Base-by-base conservation (phyloP, 1,140 invertebrate genomes). In the Anastrepha ludens region DNA sequence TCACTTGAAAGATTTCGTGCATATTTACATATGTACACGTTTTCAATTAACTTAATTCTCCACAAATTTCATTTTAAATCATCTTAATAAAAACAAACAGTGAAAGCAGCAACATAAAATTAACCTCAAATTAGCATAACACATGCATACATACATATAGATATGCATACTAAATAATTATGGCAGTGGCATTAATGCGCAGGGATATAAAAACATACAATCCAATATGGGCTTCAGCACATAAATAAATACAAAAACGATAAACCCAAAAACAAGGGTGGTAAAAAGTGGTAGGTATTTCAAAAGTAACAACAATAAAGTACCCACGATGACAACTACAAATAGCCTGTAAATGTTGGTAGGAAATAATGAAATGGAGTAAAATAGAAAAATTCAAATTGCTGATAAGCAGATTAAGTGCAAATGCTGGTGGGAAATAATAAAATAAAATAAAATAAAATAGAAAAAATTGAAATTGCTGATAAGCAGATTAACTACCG, bases 391-490 rank as follows among this genome's bases (percentile, higher is more conserved):
- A 67, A 67, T 67, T 67, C 65, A 67, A 67, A 67, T 67, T 67
- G 65, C 29, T 67, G 65, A 67, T 67, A 67, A 67, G 65, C 65
- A 67, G 65, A 67, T 67, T 67, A 67, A 67, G 20, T 67, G 39
- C 65, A 29, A 29, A 29, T 11, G 9, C 29, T 58, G 13, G 55
- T 58, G 55, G 7, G 55, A 8, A 64, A 64, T 64, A 20, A 29
- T 29, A 29, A 29, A 29, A 29, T 29, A 29, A 29, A 29, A 29
- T 29, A 29, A 29, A 29, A 29, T 29, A 29, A 29, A 29, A 29
- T 29, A 29, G 29, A 29, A 29, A 29, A 29, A 29, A 29, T 29
- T 29, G 29, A 29, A 29, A 29, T 29, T 29, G 29, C 29, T 29
- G 29, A 1, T 29, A 29, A 29, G 29, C 29, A 29, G 29, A 29